Evolutionary conservation across 2,113 vertebrate genomes (phyloP), one percentile per base, ranked within the genome.

Genomic region (Onychostoma macrolepis): DNA sequence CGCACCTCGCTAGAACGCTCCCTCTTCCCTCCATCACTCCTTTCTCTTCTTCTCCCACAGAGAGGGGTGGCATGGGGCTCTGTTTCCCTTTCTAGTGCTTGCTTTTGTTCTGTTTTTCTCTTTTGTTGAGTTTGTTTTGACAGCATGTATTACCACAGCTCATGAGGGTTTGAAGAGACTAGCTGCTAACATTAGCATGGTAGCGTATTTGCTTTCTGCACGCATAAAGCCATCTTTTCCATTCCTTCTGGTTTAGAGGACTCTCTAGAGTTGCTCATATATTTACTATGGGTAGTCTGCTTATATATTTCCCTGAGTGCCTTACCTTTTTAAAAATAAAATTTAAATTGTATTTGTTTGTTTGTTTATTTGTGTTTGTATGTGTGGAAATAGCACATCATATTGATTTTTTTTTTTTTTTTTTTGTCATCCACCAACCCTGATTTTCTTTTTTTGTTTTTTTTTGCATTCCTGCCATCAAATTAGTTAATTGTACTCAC

Each of bases 381-480:
- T 56, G 1, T 56, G 48, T 50, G 13, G 11, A 50, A 50, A 50
- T 50, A 50, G 3, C 0, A 17, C 4, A 50, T 19, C 4, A 17
- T 50, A 50, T 50, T 50, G 10, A 6, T 15, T 5, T 15, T 48
- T 1, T 48, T 28, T 30, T 28, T 15, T 21, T 33, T 33, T 2
- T 6, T 75, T 19, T 15, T 48, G 12, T 48, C 4, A 17, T 26
- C 24, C 6, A 77, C 4, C n/a, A 50, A 28, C 13, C 3, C 45
- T 89, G 85, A 88, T 92, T 94, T 90, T 89, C 80, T 91, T 89
- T 90, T 89, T 36, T 71, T 12, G 1, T 72, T 24, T 38, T 72
- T 41, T 17, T 72, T 41, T 38, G 4, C 9, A 38, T 72, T 12
- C 1, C 9, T 24, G 6, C 12, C 2, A 88, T 61, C 65, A 86